Evolutionary conservation across 2,888 invertebrate genomes (phyloP).

Genomic region (Ectemnius lituratus): DNA sequence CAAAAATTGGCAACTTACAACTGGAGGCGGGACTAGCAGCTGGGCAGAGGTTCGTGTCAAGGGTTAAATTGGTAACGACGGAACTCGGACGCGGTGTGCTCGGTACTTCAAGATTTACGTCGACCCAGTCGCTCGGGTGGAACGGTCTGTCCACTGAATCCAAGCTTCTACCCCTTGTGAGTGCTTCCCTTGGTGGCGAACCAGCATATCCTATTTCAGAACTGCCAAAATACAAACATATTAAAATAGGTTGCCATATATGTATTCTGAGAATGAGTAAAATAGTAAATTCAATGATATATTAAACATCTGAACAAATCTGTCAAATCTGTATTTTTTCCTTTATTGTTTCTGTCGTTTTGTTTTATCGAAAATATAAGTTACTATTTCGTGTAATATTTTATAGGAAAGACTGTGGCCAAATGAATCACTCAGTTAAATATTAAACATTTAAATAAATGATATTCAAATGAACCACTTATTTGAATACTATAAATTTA

Average conservation of each 20-base stretch:
- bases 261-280: conserved; percentile 10
- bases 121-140: conserved; percentile 80
- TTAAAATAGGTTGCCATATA: neutral
- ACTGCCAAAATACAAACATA: conserved; percentile 51
- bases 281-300: neutral
- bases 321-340: too few species aligned
- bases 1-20: conserved; percentile 62
- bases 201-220: conserved; percentile 76
- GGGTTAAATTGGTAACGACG: conserved; percentile 66
- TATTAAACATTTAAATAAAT: too few species aligned
- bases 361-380: too few species aligned
- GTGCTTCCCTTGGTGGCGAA: conserved; percentile 71
- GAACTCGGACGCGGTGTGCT: conserved; percentile 73
- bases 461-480: too few species aligned
- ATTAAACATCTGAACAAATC: too few species aligned
- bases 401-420: too few species aligned
- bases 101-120: conserved; percentile 79
- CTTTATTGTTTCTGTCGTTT: neutral
- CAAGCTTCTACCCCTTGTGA: conserved; percentile 73
- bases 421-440: too few species aligned
- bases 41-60: conserved; percentile 63
- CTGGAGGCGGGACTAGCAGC: conserved; percentile 59
- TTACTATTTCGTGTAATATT: too few species aligned
- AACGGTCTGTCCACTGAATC: conserved; percentile 76
- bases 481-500: too few species aligned